A percentile compares a stretch with the other conserved stretches of the same genome.
These are phyloP conservation scores for Trichacis sp. DNA, from an alignment of 2,888 invertebrate species.

Conservation along the genomic window DNA sequence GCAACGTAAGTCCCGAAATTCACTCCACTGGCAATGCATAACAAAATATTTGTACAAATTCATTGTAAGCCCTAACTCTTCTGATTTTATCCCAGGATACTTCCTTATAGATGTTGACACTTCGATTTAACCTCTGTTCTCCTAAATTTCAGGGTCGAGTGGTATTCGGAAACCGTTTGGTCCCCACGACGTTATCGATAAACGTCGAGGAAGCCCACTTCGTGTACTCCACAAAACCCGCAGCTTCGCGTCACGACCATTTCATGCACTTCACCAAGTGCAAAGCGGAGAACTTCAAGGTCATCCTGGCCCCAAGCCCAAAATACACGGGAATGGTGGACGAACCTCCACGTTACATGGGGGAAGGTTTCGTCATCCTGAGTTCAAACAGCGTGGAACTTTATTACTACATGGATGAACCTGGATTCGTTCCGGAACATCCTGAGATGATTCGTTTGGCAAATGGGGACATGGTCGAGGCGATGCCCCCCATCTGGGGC, in stretches of 20 bases:
- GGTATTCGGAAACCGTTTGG: slow-evolving; percentile 93
- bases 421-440: slow-evolving; percentile 91
- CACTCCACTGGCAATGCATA: too few species aligned
- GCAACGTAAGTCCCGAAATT: slow-evolving; percentile 81
- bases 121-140: too few species aligned
- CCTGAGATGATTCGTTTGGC: slow-evolving; percentile 90
- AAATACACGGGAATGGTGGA: slow-evolving; percentile 94
- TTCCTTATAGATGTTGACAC: too few species aligned
- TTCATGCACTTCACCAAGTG: slow-evolving; percentile 97
- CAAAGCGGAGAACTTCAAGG: slow-evolving; percentile 94
- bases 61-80: too few species aligned
- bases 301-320: slow-evolving; percentile 95
- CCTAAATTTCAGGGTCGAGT: slow-evolving; percentile 78
- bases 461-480: slow-evolving; percentile 93
- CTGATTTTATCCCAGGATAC: too few species aligned
- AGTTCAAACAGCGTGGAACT: slow-evolving; percentile 95
- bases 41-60: too few species aligned
- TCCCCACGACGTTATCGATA: slow-evolving; percentile 92
- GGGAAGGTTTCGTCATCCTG: slow-evolving; percentile 97
- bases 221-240: slow-evolving; percentile 94
- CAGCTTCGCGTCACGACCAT: slow-evolving; percentile 91
- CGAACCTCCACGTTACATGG: slow-evolving; percentile 97
- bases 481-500: slow-evolving; percentile 95
- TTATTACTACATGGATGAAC: slow-evolving; percentile 98
- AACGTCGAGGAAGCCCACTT: slow-evolving; percentile 95